phyloP scores from a whole-genome alignment of 2,888 invertebrate genomes.

The Drosophila trichaetosa region DNA sequence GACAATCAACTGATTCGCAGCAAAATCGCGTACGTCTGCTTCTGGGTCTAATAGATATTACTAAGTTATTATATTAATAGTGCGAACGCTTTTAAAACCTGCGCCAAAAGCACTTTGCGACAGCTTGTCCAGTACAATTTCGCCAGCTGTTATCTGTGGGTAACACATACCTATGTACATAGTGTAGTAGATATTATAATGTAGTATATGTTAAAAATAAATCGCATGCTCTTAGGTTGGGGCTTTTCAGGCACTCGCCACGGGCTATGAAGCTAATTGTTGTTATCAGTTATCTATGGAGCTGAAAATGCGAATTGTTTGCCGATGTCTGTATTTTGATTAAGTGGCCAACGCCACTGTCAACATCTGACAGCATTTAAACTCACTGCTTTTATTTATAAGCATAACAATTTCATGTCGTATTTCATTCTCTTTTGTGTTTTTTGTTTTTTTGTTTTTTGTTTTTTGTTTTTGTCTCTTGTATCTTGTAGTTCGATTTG shows the following conservation, averaged over 20 bases:
- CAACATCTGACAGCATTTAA: conserved; percentile 47
- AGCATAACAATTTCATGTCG: conserved; percentile 53
- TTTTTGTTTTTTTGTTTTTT: background rate
- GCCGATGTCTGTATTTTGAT: conserved; percentile 77
- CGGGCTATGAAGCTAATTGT: conserved; percentile 54
- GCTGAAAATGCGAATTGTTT: conserved; percentile 68
- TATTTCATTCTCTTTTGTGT: conserved; percentile 32
- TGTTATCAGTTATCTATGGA: conserved; percentile 54
- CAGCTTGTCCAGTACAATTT: conserved; percentile 70
- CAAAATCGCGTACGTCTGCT: conserved; percentile 20
- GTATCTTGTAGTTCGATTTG: conserved; percentile 35
- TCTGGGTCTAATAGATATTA: conserved; percentile 72
- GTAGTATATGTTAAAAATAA: conserved; percentile 6
- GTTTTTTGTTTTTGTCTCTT: background rate
- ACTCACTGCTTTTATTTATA: conserved; percentile 62
- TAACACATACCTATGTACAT: conserved; percentile 14
- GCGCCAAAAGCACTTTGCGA: conserved; percentile 51
- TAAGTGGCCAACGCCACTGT: conserved; percentile 68
- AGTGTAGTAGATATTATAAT: conserved; percentile 4
- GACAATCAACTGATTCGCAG: conserved; percentile 47
- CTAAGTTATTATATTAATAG: conserved; percentile 78
- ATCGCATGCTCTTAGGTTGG: conserved; percentile 50
- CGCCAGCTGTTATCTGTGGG: conserved; percentile 57
- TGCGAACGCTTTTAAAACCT: conserved; percentile 71
- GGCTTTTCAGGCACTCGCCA: conserved; percentile 54